These are phyloP conservation scores for Thyatira batis DNA, from an alignment of 2,888 invertebrate genomes.

Conservation along the genomic window DNA sequence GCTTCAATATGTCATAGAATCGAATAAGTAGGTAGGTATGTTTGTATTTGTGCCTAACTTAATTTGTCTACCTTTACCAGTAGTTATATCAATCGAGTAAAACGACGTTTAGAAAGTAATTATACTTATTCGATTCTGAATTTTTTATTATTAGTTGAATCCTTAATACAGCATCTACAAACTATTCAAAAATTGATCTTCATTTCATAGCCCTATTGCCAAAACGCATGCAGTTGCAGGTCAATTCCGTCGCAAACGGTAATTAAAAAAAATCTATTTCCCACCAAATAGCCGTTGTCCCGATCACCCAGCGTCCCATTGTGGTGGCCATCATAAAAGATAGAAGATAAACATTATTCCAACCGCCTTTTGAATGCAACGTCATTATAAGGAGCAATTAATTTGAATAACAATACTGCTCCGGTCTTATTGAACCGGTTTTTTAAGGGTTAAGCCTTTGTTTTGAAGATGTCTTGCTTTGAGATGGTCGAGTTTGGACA, in stretches of 20 bases:
- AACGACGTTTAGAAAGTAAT: no score
- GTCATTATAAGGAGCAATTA: constrained; percentile 43
- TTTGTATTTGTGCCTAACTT: no score
- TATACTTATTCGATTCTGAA: no score
- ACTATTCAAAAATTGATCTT: no score
- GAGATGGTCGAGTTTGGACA: constrained; percentile 13
- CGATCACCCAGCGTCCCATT: constrained; percentile 13
- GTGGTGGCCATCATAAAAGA: constrained; percentile 30
- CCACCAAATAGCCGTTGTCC: constrained; percentile 1
- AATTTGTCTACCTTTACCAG: no score
- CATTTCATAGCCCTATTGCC: no score
- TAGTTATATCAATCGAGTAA: no score
- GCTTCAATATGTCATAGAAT: no score
- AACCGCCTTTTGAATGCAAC: constrained; percentile 20
- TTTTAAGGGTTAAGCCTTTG: constrained; percentile 23
- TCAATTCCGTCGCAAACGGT: neutral
- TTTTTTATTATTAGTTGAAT: no score
- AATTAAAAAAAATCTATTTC: neutral
- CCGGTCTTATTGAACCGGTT: constrained; percentile 33
- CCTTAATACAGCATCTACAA: no score
- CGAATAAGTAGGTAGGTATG: no score
- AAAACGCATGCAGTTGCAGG: no score
- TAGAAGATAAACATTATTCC: constrained; percentile 53
- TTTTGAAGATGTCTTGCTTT: constrained; percentile 20
- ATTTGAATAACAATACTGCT: constrained; percentile 55